phyloP scores from a whole-genome alignment of 2,888 invertebrate genomes.

The Monoplex corrugatus region DNA sequence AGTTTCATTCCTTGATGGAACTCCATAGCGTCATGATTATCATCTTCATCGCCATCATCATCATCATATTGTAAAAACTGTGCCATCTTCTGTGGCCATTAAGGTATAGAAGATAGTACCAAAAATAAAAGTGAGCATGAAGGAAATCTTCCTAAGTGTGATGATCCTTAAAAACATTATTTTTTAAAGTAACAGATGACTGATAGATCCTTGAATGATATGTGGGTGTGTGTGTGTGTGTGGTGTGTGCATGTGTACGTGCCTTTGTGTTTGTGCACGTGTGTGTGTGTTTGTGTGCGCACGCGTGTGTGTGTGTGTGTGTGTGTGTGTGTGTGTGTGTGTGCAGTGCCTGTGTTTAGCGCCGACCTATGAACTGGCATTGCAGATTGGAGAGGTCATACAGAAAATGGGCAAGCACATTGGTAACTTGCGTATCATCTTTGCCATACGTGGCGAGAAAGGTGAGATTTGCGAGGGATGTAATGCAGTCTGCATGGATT shows the following conservation, averaged over 20 bases:
- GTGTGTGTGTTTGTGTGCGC: neutral
- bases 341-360: constrained; percentile 92
- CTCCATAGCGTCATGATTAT: too few species aligned
- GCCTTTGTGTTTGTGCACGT: neutral
- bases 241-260: neutral
- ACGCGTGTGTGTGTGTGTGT: neutral
- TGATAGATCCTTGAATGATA: neutral
- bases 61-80: too few species aligned
- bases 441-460: constrained; percentile 95
- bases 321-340: constrained; percentile 16
- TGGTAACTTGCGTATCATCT: constrained; percentile 93
- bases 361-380: constrained; percentile 98
- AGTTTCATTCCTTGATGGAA: too few species aligned
- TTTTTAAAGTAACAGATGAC: too few species aligned
- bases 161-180: too few species aligned
- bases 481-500: too few species aligned
- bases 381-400: constrained; percentile 98
- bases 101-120: too few species aligned
- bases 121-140: too few species aligned
- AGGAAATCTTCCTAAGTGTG: too few species aligned
- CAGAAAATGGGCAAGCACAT: constrained; percentile 97
- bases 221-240: neutral
- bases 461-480: constrained; percentile 73
- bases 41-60: too few species aligned
- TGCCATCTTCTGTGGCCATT: too few species aligned